These are phyloP conservation scores for Pherbina coryleti DNA, from an alignment of 2,888 invertebrate species.

Conservation along the genomic window DNA sequence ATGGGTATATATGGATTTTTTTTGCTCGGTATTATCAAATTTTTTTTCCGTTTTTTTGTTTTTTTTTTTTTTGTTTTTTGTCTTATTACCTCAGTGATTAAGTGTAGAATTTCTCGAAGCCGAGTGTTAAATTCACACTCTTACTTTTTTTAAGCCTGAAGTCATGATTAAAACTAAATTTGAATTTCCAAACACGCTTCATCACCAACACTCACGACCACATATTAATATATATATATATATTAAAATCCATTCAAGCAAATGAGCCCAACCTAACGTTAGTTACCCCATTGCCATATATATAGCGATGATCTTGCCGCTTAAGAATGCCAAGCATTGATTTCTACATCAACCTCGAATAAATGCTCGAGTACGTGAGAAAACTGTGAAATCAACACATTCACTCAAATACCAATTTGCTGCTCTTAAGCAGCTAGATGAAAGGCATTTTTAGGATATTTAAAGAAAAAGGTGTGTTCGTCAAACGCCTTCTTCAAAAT, in stretches of 20 bases:
- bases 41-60: too few relatives aligned
- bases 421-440: not conserved
- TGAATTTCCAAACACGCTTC: not conserved
- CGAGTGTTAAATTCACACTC: too few relatives aligned
- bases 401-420: not conserved
- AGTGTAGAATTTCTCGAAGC: too few relatives aligned
- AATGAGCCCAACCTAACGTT: not conserved
- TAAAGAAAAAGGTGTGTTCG: not conserved
- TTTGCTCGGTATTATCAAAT: too few relatives aligned
- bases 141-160: not conserved
- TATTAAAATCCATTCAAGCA: not conserved
- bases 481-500: not conserved
- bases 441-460: not conserved
- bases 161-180: not conserved
- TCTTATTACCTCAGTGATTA: too few relatives aligned
- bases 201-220: not conserved
- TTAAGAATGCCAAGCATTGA: not conserved
- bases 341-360: not conserved
- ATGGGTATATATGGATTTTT: too few relatives aligned
- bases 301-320: not conserved
- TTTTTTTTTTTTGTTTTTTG: not conserved
- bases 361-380: not conserved
- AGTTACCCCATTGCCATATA: not conserved
- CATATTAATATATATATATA: not conserved
- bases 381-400: not conserved